Evolutionary conservation across 2,113 vertebrate genomes (phyloP), one percentile per base, ranked within the genome.

Genomic region (Cephalopholis sonnerati): DNA sequence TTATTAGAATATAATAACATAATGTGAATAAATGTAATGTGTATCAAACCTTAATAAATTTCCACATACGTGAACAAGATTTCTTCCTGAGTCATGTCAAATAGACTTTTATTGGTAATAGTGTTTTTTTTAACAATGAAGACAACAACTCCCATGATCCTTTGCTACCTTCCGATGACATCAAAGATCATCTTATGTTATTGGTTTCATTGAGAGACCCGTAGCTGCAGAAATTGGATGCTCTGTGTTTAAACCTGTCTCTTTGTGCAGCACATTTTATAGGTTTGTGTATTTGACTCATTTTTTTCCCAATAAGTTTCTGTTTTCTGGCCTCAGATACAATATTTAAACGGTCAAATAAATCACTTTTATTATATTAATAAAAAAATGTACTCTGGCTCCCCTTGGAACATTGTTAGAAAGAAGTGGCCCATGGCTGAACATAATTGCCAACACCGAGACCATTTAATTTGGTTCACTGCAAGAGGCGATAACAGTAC

Each of bases 141-240:
- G 32, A 36, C 6, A 36, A 36, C 32, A 36, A 36, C 32, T 36
- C 32, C 32, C 32, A 1, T 36, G 32, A 36, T 36, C 32, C 1
- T 36, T 0, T 5, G 32, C 32, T 36, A 0, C 0, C 7, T 36
- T 7, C 1, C 7, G 32, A 36, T 0, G 7, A 8, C 7, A 7
- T 36, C 32, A 36, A 1, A 36, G 1, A 36, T 36, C 7, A 36
- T 36, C 32, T 36, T 36, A 7, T 36, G 32, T 36, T 36, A 36
- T 7, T 36, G 32, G 6, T 36, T 36, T 7, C 5, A 36, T 36
- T 36, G 7, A 36, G 32, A 36, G 32, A 36, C 32, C 32, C 32
- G 6, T 36, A 7, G 32, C 6, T 36, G 32, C 32, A 36, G 32
- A 36, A 36, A 36, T 36, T 36, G 7, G 32, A 36, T 36, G 32